Base-by-base conservation (phyloP, 2,113 vertebrate species). In the Propithecus coquereli region DNA sequence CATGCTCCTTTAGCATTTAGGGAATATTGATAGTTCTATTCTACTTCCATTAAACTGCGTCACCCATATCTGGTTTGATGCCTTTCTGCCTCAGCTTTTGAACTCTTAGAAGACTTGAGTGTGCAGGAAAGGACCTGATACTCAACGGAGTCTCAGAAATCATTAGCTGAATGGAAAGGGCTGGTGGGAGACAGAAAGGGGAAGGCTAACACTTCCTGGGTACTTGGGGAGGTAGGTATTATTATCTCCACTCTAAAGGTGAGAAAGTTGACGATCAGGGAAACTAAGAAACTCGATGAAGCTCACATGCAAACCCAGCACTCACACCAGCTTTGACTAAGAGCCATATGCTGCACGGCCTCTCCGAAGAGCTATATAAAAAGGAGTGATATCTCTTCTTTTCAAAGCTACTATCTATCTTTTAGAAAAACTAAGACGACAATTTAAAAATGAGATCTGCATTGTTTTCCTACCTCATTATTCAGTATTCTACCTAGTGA, bases 311-410 rank as follows among this genome's bases (percentile, higher is more conserved):
- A 73, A 77, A 95, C 30, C 37, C 92, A 90, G 65, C 92, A 95
- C 90, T 90, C 88, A 81, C 71, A 96, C 32, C 40, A 89, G 17
- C 61, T 91, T 68, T 83, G 23, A 84, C 89, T 76, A 87, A 74
- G 61, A 94, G 83, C 91, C 96, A 93, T 95, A 93, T 93, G 96
- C 85, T 54, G 43, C 37, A 74, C 8, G 0, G 57, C 81, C 91
- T 95, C 76, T 50, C n/a, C 77, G 27, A 54, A 79, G 92, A 86
- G 91, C 73, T 94, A 63, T 89, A 81, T 74, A 86, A 83, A 89
- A 96, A 80, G 74, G 47, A 86, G 73, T 61, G 82, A 80, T 43
- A 59, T 65, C 73, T 59, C 11, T 84, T 20, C 65, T 77, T 86
- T 37, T 37, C 68, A 57, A 65, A 77, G 32, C 85, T 74, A 73